These are phyloP conservation scores for Drosophila merina DNA, from an alignment of 2,888 invertebrate species.

Conservation along the genomic window DNA sequence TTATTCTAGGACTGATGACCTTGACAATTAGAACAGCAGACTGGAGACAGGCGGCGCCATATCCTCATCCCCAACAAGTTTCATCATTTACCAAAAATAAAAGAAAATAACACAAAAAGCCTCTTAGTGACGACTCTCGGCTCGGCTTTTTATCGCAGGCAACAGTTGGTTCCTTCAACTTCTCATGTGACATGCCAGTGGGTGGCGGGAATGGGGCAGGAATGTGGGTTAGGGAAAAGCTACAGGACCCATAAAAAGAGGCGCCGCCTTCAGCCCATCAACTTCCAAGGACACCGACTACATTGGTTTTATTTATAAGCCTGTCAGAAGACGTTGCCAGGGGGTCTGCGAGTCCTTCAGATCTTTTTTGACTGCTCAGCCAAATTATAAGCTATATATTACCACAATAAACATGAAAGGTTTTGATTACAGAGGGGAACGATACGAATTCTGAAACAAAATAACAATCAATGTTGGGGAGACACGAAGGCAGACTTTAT, in stretches of 20 bases:
- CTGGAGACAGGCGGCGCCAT: slow-evolving; percentile 72
- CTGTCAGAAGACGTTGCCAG: slow-evolving; percentile 1
- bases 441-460: background rate
- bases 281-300: slow-evolving; percentile 26
- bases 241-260: slow-evolving; percentile 26
- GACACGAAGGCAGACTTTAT: too few species aligned
- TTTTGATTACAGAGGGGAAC: background rate
- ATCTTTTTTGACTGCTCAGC: background rate
- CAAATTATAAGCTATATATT: slow-evolving; percentile 9
- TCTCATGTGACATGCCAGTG: background rate
- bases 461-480: slow-evolving; percentile 9
- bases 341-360: slow-evolving; percentile 8
- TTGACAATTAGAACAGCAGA: slow-evolving; percentile 61
- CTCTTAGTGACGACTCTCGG: slow-evolving; percentile 14
- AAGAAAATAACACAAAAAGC: background rate
- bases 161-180: slow-evolving; percentile 46
- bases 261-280: slow-evolving; percentile 18
- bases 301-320: slow-evolving; percentile 24
- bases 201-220: background rate
- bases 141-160: slow-evolving; percentile 38
- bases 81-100: background rate
- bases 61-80: background rate
- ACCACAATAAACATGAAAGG: slow-evolving; percentile 30
- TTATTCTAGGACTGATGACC: slow-evolving; percentile 55
- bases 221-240: background rate